Percentiles rank a stretch among this genome's conserved stretches.
phyloP scores from a whole-genome alignment of 2,113 vertebrate species.

The Heteronetta atricapilla region DNA sequence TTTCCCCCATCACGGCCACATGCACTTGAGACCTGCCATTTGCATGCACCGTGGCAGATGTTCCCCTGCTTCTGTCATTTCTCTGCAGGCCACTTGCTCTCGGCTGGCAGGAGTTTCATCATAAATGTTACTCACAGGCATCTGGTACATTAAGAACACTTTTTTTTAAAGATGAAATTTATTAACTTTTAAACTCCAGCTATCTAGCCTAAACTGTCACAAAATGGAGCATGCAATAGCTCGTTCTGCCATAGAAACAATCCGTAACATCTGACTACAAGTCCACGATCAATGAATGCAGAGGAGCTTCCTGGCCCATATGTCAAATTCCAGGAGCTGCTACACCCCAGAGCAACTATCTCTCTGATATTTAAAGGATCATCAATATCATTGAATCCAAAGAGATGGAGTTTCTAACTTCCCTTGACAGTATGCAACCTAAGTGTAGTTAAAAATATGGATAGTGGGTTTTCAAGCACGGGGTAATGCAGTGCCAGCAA shows the following conservation, averaged over 20 bases:
- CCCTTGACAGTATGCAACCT: conserved; percentile 30
- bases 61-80: neutral
- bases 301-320: neutral
- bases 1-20: neutral
- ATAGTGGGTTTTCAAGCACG: conserved; percentile 1
- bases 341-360: neutral
- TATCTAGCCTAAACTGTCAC: neutral
- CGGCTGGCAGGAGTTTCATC: neutral
- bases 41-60: neutral
- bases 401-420: conserved; percentile 44
- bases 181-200: neutral
- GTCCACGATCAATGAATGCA: rapidly evolving
- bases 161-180: neutral
- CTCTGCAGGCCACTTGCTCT: neutral
- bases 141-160: neutral
- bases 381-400: neutral
- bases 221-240: neutral
- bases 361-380: neutral
- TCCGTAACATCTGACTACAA: neutral
- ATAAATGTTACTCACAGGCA: neutral
- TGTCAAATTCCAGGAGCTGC: rapidly evolving
- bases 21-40: neutral
- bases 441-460: conserved; percentile 66
- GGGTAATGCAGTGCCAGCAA: conserved; percentile 46
- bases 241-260: neutral